phyloP scores from a whole-genome alignment of 2,888 invertebrate species.

The Agonopterix alstromeriana region DNA sequence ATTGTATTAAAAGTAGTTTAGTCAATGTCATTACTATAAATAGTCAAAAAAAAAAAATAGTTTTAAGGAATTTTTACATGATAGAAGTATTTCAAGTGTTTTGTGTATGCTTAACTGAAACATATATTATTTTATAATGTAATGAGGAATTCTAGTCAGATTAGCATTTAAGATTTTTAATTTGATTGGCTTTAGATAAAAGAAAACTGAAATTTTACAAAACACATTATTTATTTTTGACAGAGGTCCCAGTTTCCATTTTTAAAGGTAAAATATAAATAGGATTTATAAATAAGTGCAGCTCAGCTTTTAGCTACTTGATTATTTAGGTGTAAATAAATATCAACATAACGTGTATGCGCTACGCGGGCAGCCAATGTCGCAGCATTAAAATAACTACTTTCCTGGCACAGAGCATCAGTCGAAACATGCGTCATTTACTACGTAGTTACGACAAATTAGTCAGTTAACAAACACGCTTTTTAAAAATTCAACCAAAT shows the following conservation, averaged over 20 bases:
- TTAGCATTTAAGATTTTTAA: neutral
- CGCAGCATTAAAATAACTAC: constrained; percentile 48
- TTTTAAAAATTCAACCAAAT: constrained; percentile 22
- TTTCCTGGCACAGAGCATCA: constrained; percentile 43
- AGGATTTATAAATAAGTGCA: constrained; percentile 37
- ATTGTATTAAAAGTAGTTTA: too few species aligned
- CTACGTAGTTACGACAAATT: constrained; percentile 27
- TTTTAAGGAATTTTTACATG: too few species aligned
- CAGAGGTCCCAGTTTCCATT: constrained; percentile 71
- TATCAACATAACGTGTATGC: constrained; percentile 40
- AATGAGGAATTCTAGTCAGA: neutral
- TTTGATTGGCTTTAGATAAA: constrained; percentile 1
- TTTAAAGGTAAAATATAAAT: constrained; percentile 71
- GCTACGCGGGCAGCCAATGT: constrained; percentile 50
- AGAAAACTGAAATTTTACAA: constrained; percentile 11
- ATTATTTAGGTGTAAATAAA: constrained; percentile 36
- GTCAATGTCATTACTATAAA: too few species aligned
- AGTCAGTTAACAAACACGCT: constrained; percentile 42
- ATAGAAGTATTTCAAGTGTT: too few species aligned
- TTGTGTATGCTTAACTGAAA: too few species aligned
- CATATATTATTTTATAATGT: too few species aligned
- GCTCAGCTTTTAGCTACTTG: constrained; percentile 56
- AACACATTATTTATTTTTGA: constrained; percentile 58
- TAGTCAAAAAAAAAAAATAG: too few species aligned
- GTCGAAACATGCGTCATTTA: constrained; percentile 34